Evolutionary conservation across 2,113 vertebrate genomes (phyloP).

Genomic region (Centropus unirufus): DNA sequence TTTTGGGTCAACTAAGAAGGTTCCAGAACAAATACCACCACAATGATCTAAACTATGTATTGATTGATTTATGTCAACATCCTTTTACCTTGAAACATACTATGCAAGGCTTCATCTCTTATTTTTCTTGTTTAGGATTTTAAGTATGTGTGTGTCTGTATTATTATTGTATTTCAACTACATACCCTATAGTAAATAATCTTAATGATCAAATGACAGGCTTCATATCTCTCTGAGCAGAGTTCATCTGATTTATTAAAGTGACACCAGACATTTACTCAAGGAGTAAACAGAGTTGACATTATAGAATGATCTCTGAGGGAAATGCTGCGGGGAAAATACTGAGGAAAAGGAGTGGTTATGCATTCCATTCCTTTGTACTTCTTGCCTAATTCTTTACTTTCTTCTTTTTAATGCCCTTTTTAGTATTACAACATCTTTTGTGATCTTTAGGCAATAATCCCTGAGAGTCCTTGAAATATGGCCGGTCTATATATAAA

Average conservation of each 20-base stretch:
- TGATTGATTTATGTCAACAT: conserved; percentile 18
- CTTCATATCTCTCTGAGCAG: conserved; percentile 57
- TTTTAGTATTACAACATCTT: background rate
- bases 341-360: background rate
- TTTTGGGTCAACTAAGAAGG: background rate
- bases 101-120: conserved; percentile 1
- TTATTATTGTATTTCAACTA: conserved; percentile 44
- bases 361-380: background rate
- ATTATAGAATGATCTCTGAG: conserved; percentile 53
- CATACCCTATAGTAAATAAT: conserved; percentile 58
- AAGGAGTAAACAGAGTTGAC: conserved; percentile 70
- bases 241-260: conserved; percentile 73
- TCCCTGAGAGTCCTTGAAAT: background rate
- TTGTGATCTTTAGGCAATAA: background rate
- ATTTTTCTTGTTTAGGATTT: conserved; percentile 17
- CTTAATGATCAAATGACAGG: conserved; percentile 70
- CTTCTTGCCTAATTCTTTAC: conserved; percentile 12
- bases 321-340: conserved; percentile 42
- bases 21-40: background rate
- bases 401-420: background rate
- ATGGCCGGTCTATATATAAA: background rate
- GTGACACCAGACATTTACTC: conserved; percentile 73
- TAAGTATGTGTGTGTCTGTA: background rate
- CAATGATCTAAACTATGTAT: conserved; percentile 7
- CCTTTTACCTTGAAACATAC: conserved; percentile 7